Evolutionary conservation across 2,113 vertebrate species (phyloP).

Genomic region (Cynopterus brachyotis): DNA sequence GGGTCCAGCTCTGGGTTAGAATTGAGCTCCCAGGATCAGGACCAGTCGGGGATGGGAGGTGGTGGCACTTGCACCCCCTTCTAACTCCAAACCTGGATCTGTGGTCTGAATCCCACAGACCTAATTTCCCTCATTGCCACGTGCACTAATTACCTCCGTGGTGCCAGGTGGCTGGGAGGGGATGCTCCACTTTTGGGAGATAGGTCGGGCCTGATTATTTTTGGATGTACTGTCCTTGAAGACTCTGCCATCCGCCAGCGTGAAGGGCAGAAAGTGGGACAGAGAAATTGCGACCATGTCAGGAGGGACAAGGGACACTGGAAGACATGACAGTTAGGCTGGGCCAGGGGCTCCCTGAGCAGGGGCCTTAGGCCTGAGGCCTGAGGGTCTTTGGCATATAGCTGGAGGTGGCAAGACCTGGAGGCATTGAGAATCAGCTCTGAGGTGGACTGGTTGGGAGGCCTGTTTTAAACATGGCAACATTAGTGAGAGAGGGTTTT

Average conservation of each 20-base stretch:
- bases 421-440: neutral
- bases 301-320: neutral
- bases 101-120: neutral
- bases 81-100: neutral
- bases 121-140: slow-evolving; percentile 64
- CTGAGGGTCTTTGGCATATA: neutral
- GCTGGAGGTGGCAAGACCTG: neutral
- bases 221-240: slow-evolving; percentile 60
- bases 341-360: neutral
- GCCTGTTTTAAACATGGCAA: neutral
- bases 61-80: neutral
- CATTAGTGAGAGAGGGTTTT: neutral
- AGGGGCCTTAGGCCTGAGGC: neutral
- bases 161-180: slow-evolving; percentile 64
- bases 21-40: neutral
- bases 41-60: neutral
- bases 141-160: slow-evolving; percentile 45
- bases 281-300: neutral
- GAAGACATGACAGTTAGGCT: neutral
- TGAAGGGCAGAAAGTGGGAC: slow-evolving; percentile 74
- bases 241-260: neutral
- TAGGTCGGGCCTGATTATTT: slow-evolving; percentile 75
- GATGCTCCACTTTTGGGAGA: slow-evolving; percentile 70
- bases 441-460: neutral
- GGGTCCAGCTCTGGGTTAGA: fast-evolving